These are phyloP conservation scores for Lepus americanus DNA, from an alignment of 2,113 vertebrate genomes.

Conservation along the genomic window DNA sequence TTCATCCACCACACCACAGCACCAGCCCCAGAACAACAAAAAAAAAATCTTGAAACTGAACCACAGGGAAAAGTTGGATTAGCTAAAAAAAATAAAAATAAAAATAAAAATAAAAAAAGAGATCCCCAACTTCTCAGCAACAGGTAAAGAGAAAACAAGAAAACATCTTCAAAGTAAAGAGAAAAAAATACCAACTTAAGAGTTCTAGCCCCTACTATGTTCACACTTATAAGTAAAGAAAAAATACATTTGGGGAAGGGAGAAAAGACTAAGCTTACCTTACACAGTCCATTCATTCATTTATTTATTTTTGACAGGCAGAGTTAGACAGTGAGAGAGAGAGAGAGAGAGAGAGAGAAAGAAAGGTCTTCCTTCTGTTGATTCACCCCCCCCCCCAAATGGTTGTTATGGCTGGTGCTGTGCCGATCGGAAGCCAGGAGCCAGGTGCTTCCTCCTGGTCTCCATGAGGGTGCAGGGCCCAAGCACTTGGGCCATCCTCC, in stretches of 20 bases:
- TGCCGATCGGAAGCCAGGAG: too few relatives aligned
- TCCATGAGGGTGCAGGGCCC: too few relatives aligned
- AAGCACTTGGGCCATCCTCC: too few relatives aligned
- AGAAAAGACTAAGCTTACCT: background rate
- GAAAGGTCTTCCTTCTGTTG: too few relatives aligned
- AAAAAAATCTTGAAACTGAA: background rate
- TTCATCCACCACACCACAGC: too few relatives aligned
- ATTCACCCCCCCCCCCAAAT: too few relatives aligned
- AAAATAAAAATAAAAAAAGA: background rate
- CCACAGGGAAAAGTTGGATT: background rate
- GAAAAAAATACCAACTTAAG: background rate
- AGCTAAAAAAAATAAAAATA: background rate
- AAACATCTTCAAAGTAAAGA: background rate
- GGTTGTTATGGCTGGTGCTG: too few relatives aligned
- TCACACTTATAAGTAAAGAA: background rate
- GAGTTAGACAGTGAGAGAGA: too few relatives aligned
- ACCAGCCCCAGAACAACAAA: too few relatives aligned
- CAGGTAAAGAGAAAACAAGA: slow-evolving; percentile 13
- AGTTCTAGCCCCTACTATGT: background rate
- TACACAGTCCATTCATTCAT: background rate
- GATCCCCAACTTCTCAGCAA: background rate
- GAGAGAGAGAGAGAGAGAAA: background rate
- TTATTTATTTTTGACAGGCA: too few relatives aligned
- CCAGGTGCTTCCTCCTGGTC: too few relatives aligned
- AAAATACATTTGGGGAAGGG: background rate